Evolutionary conservation across 2,888 invertebrate species (phyloP).

Genomic region (Psococerastis gibbosa): DNA sequence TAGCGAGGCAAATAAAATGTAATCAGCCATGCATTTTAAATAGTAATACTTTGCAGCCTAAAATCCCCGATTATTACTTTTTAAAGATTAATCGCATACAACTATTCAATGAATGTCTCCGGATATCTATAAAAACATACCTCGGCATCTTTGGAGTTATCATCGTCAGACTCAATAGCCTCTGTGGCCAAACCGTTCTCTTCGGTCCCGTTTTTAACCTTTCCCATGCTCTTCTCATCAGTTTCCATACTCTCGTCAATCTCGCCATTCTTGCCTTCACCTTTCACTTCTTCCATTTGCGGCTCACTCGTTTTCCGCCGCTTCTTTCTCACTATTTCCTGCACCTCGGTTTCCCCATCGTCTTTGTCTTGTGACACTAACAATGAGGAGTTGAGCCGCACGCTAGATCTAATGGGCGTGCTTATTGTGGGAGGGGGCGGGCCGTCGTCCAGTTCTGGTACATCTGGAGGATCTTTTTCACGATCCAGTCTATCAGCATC

Average conservation of each 20-base stretch:
- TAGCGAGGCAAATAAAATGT: too few species aligned
- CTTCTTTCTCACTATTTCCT: conserved; percentile 12
- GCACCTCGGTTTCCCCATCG: conserved; percentile 3
- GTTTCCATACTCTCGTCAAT: conserved; percentile 13
- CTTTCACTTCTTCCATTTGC: conserved; percentile 21
- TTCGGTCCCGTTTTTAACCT: conserved; percentile 14
- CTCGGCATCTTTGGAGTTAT: conserved; percentile 10
- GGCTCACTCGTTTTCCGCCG: too few species aligned
- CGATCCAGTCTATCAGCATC: too few species aligned
- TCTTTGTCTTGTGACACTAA: conserved; percentile 9
- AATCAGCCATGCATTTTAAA: too few species aligned
- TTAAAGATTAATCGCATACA: too few species aligned
- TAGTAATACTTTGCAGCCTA: too few species aligned
- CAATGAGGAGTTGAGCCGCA: not conserved
- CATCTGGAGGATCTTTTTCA: not conserved
- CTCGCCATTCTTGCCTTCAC: conserved; percentile 17
- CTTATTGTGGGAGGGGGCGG: not conserved
- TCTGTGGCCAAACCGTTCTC: not conserved
- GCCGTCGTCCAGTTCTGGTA: not conserved
- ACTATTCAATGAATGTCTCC: too few species aligned
- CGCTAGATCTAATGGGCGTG: not conserved
- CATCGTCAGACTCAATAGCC: conserved; percentile 9
- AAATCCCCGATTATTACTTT: too few species aligned
- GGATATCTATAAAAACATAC: too few species aligned
- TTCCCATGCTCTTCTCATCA: conserved; percentile 9